Conservation (phyloP, 1,140 invertebrate species). For the Temnothorax curvispinosus region DNA sequence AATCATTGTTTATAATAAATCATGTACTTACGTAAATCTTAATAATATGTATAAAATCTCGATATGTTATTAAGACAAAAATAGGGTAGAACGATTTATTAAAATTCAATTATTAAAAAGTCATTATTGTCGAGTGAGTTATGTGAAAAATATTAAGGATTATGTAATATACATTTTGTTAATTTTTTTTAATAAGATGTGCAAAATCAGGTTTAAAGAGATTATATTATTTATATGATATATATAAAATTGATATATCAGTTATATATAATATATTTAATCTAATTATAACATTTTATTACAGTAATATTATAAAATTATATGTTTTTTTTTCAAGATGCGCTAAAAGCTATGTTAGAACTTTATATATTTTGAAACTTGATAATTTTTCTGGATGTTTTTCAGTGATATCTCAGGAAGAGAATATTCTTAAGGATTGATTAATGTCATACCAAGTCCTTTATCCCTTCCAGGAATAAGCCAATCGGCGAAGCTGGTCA, state of each 20-base stretch:
- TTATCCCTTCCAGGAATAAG: conserved; percentile 88
- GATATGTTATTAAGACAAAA: neutral
- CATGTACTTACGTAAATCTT: neutral
- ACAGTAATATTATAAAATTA: neutral
- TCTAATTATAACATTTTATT: no score
- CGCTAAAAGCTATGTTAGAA: neutral
- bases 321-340: neutral
- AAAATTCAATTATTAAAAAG: neutral
- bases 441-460: conserved; percentile 86
- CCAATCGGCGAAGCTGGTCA: conserved; percentile 89
- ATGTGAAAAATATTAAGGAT: neutral
- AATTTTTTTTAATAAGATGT: neutral
- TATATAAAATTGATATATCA: no score
- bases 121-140: neutral
- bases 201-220: neutral
- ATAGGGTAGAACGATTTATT: neutral
- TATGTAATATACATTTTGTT: neutral
- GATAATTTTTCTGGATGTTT: neutral
- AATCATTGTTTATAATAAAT: neutral
- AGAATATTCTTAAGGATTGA: neutral
- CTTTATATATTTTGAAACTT: neutral
- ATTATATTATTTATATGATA: no score
- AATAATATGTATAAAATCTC: neutral
- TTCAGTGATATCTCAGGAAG: no score
- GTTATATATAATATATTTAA: no score